phyloP scores from a whole-genome alignment of 2,888 invertebrate species.

The Flexamia atlantica region DNA sequence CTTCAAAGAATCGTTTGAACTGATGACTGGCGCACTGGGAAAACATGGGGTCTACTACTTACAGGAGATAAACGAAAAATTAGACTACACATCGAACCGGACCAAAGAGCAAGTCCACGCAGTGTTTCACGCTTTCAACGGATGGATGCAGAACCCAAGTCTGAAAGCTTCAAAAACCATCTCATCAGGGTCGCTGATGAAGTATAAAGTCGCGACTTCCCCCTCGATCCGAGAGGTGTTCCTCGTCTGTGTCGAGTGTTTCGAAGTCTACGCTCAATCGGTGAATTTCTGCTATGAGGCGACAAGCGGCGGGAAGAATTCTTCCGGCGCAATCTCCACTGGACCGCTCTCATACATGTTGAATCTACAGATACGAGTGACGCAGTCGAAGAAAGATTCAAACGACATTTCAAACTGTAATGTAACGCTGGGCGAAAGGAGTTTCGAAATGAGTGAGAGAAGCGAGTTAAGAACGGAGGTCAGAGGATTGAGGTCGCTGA shows the following conservation, averaged over 20 bases:
- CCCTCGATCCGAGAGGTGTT: neutral
- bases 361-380: slow-evolving; percentile 30
- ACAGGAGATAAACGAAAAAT: slow-evolving; percentile 18
- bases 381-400: neutral
- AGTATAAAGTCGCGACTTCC: slow-evolving; percentile 24
- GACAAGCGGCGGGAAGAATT: slow-evolving; percentile 18
- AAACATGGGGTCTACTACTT: slow-evolving; percentile 48
- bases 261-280: slow-evolving; percentile 31
- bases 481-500: slow-evolving; percentile 35
- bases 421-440: slow-evolving; percentile 31
- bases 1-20: slow-evolving; percentile 51
- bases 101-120: neutral
- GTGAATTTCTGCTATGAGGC: slow-evolving; percentile 56
- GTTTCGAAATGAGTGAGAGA: slow-evolving; percentile 19
- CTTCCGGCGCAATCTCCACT: slow-evolving; percentile 24
- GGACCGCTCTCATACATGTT: slow-evolving; percentile 26
- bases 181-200: neutral
- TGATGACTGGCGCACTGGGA: slow-evolving; percentile 40
- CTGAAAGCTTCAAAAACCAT: slow-evolving; percentile 10
- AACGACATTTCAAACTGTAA: slow-evolving; percentile 12
- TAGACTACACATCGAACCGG: neutral
- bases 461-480: slow-evolving; percentile 31
- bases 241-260: slow-evolving; percentile 45
- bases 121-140: slow-evolving; percentile 40
- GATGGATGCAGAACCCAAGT: slow-evolving; percentile 36